Percentiles rank a stretch among this genome's conserved stretches.
phyloP scores from a whole-genome alignment of 2,888 invertebrate genomes.

The Pachliopta kotzebuea region DNA sequence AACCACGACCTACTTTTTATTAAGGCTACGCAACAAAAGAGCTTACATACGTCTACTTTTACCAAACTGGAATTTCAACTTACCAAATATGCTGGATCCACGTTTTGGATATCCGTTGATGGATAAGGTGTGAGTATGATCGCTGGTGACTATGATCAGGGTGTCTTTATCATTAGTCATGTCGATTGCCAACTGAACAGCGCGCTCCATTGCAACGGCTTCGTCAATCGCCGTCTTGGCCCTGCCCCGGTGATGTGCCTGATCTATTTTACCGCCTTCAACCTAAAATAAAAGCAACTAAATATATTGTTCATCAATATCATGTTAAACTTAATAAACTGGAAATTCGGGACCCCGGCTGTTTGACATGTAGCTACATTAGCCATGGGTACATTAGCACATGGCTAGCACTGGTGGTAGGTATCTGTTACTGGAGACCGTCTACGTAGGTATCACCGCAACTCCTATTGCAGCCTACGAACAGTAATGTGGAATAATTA shows the following conservation, averaged over 20 bases:
- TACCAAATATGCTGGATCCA: constrained; percentile 86
- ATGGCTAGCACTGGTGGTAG: no score
- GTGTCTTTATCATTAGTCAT: constrained; percentile 84
- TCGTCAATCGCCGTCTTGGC: constrained; percentile 90
- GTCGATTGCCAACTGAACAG: constrained; percentile 83
- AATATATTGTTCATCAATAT: neutral
- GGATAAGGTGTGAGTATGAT: constrained; percentile 89
- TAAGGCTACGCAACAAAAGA: no score
- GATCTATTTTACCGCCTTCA: constrained; percentile 93
- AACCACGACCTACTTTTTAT: no score
- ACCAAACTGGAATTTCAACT: constrained; percentile 24
- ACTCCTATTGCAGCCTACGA: no score
- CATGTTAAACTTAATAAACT: no score
- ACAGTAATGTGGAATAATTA: no score
- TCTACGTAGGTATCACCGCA: no score
- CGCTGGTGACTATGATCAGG: constrained; percentile 91
- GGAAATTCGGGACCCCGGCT: no score
- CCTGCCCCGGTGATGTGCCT: constrained; percentile 91
- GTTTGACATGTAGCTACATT: no score
- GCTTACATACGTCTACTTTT: no score
- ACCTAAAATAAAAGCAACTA: constrained; percentile 71
- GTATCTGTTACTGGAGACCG: no score
- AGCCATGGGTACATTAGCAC: no score
- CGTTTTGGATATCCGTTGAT: constrained; percentile 89
- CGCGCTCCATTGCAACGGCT: constrained; percentile 88